Percentiles rank a stretch among this genome's conserved stretches.
Evolutionary conservation across 1,140 invertebrate genomes (phyloP).

Genomic region (Zaprionus lachaisei): DNA sequence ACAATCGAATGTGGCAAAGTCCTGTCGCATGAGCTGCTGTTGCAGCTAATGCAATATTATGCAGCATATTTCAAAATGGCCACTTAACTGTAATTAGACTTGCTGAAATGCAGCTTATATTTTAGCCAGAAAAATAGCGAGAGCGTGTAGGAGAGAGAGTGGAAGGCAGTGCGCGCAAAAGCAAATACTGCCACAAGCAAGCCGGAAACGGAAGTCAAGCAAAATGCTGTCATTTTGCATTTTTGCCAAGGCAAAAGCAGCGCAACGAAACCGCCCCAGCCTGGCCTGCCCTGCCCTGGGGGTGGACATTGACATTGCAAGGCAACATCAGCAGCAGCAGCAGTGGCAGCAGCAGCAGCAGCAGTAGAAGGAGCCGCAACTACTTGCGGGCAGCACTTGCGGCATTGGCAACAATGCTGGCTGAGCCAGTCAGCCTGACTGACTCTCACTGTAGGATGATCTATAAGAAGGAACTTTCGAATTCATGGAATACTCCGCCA

Average conservation of each 20-base stretch:
- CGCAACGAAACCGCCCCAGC: slow-evolving; percentile 2
- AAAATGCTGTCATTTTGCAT: slow-evolving; percentile 71
- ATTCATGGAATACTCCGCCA: slow-evolving; percentile 49
- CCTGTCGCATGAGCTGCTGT: neutral
- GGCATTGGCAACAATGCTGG: slow-evolving; percentile 45
- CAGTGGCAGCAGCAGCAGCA: too few relatives aligned
- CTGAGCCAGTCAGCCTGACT: slow-evolving; percentile 24
- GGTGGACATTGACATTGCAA: slow-evolving; percentile 65
- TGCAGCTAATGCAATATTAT: slow-evolving; percentile 51
- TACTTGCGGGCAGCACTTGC: slow-evolving; percentile 2
- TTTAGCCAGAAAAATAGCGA: slow-evolving; percentile 14
- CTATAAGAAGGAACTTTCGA: slow-evolving; percentile 51
- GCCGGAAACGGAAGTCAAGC: slow-evolving; percentile 66
- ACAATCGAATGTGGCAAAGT: slow-evolving; percentile 10
- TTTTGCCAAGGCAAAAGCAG: slow-evolving; percentile 33
- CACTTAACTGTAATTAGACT: slow-evolving; percentile 65
- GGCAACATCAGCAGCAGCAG: neutral
- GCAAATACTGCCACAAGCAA: slow-evolving; percentile 55
- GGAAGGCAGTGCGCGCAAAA: slow-evolving; percentile 1
- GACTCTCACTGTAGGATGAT: slow-evolving; percentile 22
- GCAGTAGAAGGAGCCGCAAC: slow-evolving; percentile 7
- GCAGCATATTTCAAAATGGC: slow-evolving; percentile 44
- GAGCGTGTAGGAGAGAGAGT: slow-evolving; percentile 1
- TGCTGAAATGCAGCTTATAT: slow-evolving; percentile 57
- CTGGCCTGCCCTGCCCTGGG: slow-evolving; percentile 8